Base-by-base conservation (phyloP, 2,888 invertebrate species). In the Lissocephala sabroskyi region DNA sequence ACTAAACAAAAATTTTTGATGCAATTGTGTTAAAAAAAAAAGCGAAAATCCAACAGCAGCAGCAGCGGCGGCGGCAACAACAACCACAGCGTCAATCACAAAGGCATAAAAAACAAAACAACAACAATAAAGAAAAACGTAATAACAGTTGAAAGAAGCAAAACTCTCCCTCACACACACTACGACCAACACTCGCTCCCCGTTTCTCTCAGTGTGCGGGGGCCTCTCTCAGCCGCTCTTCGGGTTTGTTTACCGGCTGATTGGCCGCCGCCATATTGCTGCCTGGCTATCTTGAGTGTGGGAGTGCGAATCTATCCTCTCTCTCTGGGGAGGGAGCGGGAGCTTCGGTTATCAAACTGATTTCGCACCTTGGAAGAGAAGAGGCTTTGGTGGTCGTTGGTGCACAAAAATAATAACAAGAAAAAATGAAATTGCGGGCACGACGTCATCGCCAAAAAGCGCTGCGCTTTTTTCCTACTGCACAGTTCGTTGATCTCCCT, bases 1-100 rank as follows among this genome's bases (percentile, higher is more conserved):
- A 71, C 54, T 71, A 75, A 71, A 57, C 67, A 62, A 64, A n/a
- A 71, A 57, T 60, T 66, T 70, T 43, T 36, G 59, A 71, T 71
- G 70, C 70, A 71, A 75, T 75, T 71, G 65, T 68, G 56, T 73
- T 65, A 51, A 43, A 60, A 59, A 42, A 36, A 41, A 41, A 28
- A 29, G 19, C 19, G 37, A 19, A 23, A 19, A 37, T 39, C 51
- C 39, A 55, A 58, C 49, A 65, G 57, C 55, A 56, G 45, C 39
- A 49, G 26, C 42, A 37, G 36, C 37, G 46, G 23, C n/a, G n/a
- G 11, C 48, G 29, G 37, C 33, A 32, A 43, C n/a, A n/a, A n/a
- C n/a, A n/a, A n/a, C n/a, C n/a, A n/a, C n/a, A n/a, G n/a, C n/a
- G n/a, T n/a, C n/a, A 23, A 23, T 23, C 3, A 23, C 23, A 23